Conservation (phyloP, 1,140 invertebrate genomes). For the Cecropterus lyciades region DNA sequence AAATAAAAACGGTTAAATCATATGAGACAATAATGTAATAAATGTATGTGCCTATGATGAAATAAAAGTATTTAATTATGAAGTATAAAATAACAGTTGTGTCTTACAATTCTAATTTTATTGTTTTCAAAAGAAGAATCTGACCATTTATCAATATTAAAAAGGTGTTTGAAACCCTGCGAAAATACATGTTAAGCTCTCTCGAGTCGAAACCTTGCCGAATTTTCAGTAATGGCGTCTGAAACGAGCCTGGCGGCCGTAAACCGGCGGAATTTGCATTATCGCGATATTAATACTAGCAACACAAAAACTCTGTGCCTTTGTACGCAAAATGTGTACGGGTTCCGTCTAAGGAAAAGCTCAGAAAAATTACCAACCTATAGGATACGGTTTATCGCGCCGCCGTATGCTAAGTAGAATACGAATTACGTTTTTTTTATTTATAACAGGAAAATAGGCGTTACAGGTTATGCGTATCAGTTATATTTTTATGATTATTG, state of each 20-base stretch:
- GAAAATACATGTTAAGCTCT: constrained; percentile 61
- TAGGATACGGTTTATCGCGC: constrained; percentile 13
- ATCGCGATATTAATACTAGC: constrained; percentile 70
- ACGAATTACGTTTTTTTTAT: constrained; percentile 24
- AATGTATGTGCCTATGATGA: too few relatives aligned
- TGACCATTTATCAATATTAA: constrained; percentile 50
- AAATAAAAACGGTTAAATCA: too few relatives aligned
- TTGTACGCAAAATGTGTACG: constrained; percentile 45
- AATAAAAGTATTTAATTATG: too few relatives aligned
- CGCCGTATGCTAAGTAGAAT: constrained; percentile 25
- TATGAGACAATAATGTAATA: too few relatives aligned
- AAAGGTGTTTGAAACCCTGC: constrained; percentile 53
- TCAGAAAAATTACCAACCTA: constrained; percentile 41
- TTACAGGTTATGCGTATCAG: background rate
- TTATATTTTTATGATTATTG: background rate
- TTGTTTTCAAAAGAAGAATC: constrained; percentile 5
- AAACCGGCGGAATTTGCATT: constrained; percentile 71
- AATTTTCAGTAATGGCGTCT: constrained; percentile 69
- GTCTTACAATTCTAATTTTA: constrained; percentile 12
- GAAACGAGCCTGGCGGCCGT: constrained; percentile 55
- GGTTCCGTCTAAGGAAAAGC: constrained; percentile 40
- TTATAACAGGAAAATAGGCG: constrained; percentile 7
- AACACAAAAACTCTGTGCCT: constrained; percentile 59
- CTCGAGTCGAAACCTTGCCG: constrained; percentile 62
- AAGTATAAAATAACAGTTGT: background rate